A percentile compares a stretch with the other conserved stretches of the same genome.
Evolutionary conservation across 1,140 invertebrate species (phyloP).

Genomic region (Meloidogyne chitwoodi): DNA sequence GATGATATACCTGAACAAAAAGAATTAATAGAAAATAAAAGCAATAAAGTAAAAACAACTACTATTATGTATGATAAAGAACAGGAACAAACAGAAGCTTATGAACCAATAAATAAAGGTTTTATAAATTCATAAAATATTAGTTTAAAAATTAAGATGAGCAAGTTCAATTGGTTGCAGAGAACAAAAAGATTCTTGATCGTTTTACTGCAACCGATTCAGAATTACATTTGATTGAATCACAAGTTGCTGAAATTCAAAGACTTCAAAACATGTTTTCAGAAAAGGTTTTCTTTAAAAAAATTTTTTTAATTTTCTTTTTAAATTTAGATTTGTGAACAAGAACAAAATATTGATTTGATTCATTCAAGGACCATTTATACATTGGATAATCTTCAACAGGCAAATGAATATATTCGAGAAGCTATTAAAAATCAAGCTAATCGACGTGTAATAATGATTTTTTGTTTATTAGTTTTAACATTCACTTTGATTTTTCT

Average conservation of each 20-base stretch:
- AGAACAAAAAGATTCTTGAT: constrained; percentile 46
- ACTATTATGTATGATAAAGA: neutral
- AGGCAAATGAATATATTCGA: constrained; percentile 89
- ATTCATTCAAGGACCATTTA: constrained; percentile 80
- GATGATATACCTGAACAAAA: neutral
- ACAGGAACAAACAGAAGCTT: neutral
- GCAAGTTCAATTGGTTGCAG: constrained; percentile 39
- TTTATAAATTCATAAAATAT: neutral
- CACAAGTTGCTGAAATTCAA: constrained; percentile 88
- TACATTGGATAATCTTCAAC: constrained; percentile 86
- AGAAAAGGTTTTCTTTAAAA: constrained; percentile 73
- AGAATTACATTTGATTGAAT: constrained; percentile 65
- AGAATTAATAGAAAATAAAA: neutral
- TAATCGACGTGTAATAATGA: constrained; percentile 81
- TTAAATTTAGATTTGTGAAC: constrained; percentile 43
- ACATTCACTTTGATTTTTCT: constrained; percentile 90
- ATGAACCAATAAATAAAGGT: neutral
- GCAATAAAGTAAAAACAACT: neutral
- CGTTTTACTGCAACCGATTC: constrained; percentile 38
- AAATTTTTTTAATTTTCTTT: constrained; percentile 6
- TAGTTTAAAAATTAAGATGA: constrained; percentile 6
- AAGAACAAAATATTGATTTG: constrained; percentile 82
- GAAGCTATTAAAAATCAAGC: constrained; percentile 87
- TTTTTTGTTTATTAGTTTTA: constrained; percentile 91
- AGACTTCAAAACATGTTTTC: constrained; percentile 92